phyloP scores from a whole-genome alignment of 92 coral and sea anemone species.

The Porites cylindrica region DNA sequence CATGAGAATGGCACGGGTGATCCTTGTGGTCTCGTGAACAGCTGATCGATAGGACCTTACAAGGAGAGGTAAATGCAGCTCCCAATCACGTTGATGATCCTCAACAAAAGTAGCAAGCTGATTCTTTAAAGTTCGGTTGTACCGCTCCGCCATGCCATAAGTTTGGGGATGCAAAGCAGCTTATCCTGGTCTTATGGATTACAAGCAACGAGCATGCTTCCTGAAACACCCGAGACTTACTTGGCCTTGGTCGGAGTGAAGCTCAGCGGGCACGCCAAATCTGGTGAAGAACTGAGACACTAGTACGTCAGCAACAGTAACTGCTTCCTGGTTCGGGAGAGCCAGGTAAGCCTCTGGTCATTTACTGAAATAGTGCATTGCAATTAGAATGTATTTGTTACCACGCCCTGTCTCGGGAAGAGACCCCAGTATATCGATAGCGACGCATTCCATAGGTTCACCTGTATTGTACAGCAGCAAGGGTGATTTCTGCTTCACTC shows the following conservation, averaged over 20 bases:
- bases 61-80: conserved; percentile 37
- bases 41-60: conserved; percentile 43
- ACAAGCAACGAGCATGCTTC: conserved; percentile 14
- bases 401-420: conserved; percentile 7
- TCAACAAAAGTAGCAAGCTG: conserved; percentile 1
- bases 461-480: conserved; percentile 14
- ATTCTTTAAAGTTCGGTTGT: conserved; percentile 42
- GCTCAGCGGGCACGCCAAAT: neutral
- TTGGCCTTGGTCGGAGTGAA: conserved; percentile 7
- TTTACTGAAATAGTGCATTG: conserved; percentile 40
- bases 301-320: conserved; percentile 34
- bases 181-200: conserved; percentile 44
- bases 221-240: neutral
- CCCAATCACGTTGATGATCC: conserved; percentile 56
- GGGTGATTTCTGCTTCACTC: neutral
- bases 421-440: conserved; percentile 24
- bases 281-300: conserved; percentile 21
- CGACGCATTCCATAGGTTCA: conserved; percentile 30
- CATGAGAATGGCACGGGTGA: conserved; percentile 42
- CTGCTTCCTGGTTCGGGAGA: conserved; percentile 40
- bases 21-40: conserved; percentile 45
- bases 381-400: conserved; percentile 19
- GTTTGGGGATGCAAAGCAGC: conserved; percentile 62
- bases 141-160: conserved; percentile 64
- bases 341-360: conserved; percentile 32